These are phyloP conservation scores for Dryoscopus gambensis DNA, from an alignment of 2,113 vertebrate species.

Conservation along the genomic window DNA sequence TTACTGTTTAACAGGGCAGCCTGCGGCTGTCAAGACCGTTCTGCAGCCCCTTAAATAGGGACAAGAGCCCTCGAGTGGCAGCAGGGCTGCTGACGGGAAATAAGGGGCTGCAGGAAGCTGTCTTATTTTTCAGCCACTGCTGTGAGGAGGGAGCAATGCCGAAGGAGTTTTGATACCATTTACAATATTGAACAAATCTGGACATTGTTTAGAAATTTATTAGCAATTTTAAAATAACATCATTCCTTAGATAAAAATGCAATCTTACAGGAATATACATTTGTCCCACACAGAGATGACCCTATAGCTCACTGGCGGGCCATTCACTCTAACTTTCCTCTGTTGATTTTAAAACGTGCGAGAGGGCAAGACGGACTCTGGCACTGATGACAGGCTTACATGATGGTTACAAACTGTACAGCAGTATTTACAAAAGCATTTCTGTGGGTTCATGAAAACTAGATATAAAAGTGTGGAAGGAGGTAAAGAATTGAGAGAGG, in stretches of 20 bases:
- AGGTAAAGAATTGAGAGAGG: constrained; percentile 16
- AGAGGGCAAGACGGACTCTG: constrained; percentile 92
- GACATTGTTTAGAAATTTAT: constrained; percentile 90
- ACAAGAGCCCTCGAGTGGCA: not conserved
- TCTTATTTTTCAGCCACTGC: not conserved
- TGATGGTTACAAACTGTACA: constrained; percentile 96
- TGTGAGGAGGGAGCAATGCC: not conserved
- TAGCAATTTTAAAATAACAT: constrained; percentile 99
- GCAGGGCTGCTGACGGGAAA: rapidly evolving
- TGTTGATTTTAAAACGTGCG: constrained; percentile 86
- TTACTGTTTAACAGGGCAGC: not conserved
- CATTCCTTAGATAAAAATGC: constrained; percentile 99
- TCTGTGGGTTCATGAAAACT: constrained; percentile 73
- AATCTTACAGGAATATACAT: constrained; percentile 99
- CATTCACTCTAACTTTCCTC: constrained; percentile 57
- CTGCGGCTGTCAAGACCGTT: not conserved
- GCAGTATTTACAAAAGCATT: constrained; percentile 75
- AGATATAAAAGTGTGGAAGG: constrained; percentile 59
- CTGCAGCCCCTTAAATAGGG: not conserved
- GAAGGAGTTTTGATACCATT: constrained; percentile 75
- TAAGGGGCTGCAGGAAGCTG: not conserved
- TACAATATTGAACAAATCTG: constrained; percentile 62
- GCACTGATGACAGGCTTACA: constrained; percentile 88
- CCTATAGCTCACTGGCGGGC: constrained; percentile 68
- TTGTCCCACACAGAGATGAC: constrained; percentile 81